Evolutionary conservation across 2,888 invertebrate genomes (phyloP).

Genomic region (Melipona beecheii): DNA sequence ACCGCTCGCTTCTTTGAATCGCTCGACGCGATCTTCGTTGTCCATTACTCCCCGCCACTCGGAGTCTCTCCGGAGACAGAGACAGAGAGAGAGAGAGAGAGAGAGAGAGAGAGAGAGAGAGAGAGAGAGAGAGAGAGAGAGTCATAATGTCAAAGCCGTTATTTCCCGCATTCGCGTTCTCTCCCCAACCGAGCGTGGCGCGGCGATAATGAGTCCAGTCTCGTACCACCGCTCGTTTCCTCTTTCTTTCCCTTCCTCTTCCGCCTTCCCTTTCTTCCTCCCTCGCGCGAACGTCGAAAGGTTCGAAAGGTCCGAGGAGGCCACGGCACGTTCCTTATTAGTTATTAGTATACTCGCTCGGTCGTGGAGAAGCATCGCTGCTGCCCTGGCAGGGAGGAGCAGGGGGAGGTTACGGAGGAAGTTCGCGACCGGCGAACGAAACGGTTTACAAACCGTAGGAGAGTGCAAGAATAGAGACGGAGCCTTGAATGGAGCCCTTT

Average conservation of each 20-base stretch:
- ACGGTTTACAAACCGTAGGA: slow-evolving; percentile 76
- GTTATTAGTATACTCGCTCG: slow-evolving; percentile 74
- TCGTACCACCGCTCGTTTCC: not conserved
- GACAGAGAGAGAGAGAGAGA: too few species aligned
- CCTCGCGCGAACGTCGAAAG: not conserved
- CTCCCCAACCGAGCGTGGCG: slow-evolving; percentile 13
- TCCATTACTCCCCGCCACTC: slow-evolving; percentile 60
- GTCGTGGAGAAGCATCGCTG: slow-evolving; percentile 41
- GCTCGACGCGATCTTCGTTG: slow-evolving; percentile 64
- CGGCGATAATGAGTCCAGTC: slow-evolving; percentile 59
- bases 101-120: too few species aligned
- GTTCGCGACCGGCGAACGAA: slow-evolving; percentile 72
- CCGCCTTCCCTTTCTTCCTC: too few species aligned
- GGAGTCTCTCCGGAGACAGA: slow-evolving; percentile 30
- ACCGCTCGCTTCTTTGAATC: slow-evolving; percentile 52
- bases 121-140: too few species aligned
- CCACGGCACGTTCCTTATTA: slow-evolving; percentile 73
- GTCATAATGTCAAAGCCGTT: slow-evolving; percentile 67
- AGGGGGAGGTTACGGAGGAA: not conserved
- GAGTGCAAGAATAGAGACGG: slow-evolving; percentile 78
- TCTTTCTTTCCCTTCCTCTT: too few species aligned
- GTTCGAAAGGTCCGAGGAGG: slow-evolving; percentile 68
- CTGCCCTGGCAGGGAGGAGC: not conserved
- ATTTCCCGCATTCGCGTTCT: slow-evolving; percentile 58
- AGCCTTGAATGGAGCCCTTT: slow-evolving; percentile 80